phyloP scores from a whole-genome alignment of 1,140 invertebrate species.

The Cotesia vestalis region DNA sequence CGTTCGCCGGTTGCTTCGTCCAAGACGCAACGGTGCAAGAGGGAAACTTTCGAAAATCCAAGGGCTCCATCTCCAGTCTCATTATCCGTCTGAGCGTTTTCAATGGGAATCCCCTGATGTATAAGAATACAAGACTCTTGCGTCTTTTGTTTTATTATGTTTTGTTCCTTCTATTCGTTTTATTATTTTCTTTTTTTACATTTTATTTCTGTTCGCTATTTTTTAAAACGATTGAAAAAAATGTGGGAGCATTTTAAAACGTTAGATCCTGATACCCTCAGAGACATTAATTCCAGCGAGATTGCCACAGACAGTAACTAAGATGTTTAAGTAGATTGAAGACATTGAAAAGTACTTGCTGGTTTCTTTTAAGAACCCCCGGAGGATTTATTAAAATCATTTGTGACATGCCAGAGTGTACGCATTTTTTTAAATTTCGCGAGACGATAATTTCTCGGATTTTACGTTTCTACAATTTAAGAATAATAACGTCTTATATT shows the following conservation, averaged over 20 bases:
- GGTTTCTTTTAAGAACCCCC: not conserved
- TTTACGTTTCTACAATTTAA: too few relatives aligned
- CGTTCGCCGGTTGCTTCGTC: constrained; percentile 15
- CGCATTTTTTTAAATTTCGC: not conserved
- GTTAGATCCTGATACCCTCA: not conserved
- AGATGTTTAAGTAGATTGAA: not conserved
- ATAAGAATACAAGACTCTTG: constrained; percentile 23
- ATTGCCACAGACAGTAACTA: not conserved
- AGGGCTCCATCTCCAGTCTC: constrained; percentile 29
- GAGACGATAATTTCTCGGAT: too few relatives aligned
- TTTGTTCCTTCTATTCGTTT: constrained; percentile 8
- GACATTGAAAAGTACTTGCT: constrained; percentile 13
- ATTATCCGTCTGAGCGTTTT: constrained; percentile 30
- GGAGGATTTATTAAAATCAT: not conserved
- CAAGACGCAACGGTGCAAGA: constrained; percentile 21
- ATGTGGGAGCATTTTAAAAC: constrained; percentile 10
- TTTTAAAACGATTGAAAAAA: not conserved
- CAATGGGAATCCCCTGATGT: constrained; percentile 29
- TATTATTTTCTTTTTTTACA: constrained; percentile 2
- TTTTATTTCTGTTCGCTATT: not conserved
- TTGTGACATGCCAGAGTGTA: not conserved
- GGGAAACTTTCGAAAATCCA: constrained; percentile 29
- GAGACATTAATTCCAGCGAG: constrained; percentile 11
- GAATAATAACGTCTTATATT: too few relatives aligned
- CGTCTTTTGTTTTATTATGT: constrained; percentile 22